Evolutionary conservation across 2,888 invertebrate genomes (phyloP).

Genomic region (Habroteleia sp.): DNA sequence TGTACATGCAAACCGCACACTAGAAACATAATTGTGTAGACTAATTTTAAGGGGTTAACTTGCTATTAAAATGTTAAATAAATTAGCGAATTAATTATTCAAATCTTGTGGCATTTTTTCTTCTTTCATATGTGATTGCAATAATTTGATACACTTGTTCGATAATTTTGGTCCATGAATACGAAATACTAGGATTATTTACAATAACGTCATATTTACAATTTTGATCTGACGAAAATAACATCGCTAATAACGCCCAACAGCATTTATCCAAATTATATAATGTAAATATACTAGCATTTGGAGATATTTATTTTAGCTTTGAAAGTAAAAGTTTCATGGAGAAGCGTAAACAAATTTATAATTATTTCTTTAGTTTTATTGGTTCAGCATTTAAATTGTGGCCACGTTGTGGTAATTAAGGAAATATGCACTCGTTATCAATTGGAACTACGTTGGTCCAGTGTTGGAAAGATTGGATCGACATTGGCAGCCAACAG

Average conservation of each 20-base stretch:
- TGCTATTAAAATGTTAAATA: slow-evolving; percentile 27
- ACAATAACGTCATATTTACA: too few species aligned
- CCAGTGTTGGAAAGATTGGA: too few species aligned
- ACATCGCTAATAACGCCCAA: too few species aligned
- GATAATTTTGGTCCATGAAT: slow-evolving; percentile 24
- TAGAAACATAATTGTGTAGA: slow-evolving; percentile 19
- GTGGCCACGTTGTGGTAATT: slow-evolving; percentile 27
- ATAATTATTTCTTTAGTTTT: slow-evolving; percentile 18
- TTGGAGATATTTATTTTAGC: too few species aligned
- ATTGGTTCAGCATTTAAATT: slow-evolving; percentile 56
- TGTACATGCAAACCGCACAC: slow-evolving; percentile 10
- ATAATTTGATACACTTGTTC: slow-evolving; percentile 12
- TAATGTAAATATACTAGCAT: too few species aligned
- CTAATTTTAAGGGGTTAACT: slow-evolving; percentile 26
- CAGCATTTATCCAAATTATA: too few species aligned
- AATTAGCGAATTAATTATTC: slow-evolving; percentile 34
- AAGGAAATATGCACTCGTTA: too few species aligned
- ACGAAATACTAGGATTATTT: too few species aligned
- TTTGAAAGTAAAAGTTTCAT: slow-evolving; percentile 1
- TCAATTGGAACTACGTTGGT: too few species aligned
- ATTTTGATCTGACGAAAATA: background rate
- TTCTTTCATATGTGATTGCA: slow-evolving; percentile 24
- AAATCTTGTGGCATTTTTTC: slow-evolving; percentile 34
- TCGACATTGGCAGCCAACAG: too few species aligned
- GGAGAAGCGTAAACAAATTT: slow-evolving; percentile 6